phyloP scores from a whole-genome alignment of 2,797 vertebrate genomes.

The Hirundo rustica region DNA sequence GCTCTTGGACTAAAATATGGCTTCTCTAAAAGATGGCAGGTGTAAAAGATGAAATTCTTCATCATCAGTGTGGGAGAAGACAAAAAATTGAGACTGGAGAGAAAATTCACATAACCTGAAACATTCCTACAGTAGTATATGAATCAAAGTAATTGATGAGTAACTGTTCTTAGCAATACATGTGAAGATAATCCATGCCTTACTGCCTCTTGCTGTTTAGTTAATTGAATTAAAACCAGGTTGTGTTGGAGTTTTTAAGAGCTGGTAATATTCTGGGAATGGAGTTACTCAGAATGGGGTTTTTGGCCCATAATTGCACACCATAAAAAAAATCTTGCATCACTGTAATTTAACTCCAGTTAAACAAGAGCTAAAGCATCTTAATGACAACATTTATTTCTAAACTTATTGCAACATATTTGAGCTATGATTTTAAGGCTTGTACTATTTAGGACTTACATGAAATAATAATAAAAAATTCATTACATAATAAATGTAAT shows the following conservation, averaged over 20 bases:
- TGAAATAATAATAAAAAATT: background rate
- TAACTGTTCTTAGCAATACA: background rate
- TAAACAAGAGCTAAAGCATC: background rate
- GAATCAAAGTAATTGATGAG: background rate
- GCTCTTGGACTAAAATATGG: background rate
- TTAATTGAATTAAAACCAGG: background rate
- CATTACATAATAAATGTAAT: background rate
- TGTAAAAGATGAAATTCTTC: background rate
- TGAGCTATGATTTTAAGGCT: background rate
- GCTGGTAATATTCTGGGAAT: background rate
- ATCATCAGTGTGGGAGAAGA: background rate
- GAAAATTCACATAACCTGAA: background rate
- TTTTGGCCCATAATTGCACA: background rate
- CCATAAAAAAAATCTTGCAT: background rate
- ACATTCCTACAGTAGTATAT: background rate
- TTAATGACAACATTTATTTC: background rate
- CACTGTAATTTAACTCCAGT: background rate
- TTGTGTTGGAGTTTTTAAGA: background rate
- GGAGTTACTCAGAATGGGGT: accelerated
- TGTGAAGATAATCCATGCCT: background rate
- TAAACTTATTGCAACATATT: background rate
- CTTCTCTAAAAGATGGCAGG: background rate
- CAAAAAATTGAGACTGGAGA: background rate
- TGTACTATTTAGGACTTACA: background rate
- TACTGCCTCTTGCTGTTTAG: background rate